A percentile compares a stretch with the other conserved stretches of the same genome.
These are phyloP conservation scores for Halcyon badia DNA, from an alignment of 2,797 vertebrate genomes.

Conservation along the genomic window DNA sequence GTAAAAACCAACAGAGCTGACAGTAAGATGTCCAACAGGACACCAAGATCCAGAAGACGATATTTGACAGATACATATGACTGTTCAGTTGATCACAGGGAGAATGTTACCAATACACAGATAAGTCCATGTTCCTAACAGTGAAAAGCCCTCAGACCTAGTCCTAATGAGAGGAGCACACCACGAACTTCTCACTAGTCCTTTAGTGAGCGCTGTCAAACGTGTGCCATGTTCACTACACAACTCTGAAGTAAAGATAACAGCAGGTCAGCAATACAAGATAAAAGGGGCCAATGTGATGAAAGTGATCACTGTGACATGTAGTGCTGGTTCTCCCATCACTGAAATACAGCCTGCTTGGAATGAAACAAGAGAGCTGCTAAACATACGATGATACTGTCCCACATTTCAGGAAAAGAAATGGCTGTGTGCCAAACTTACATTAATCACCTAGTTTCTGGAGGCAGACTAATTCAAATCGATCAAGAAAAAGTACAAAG, in stretches of 20 bases:
- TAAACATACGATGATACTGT: neutral
- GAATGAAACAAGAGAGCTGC: neutral
- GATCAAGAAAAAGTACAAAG: neutral
- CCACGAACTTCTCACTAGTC: neutral
- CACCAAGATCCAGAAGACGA: neutral
- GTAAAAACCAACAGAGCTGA: neutral
- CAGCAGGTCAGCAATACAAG: neutral
- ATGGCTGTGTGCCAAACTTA: neutral
- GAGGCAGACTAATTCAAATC: neutral
- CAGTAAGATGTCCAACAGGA: neutral
- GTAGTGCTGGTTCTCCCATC: neutral
- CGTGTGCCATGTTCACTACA: neutral
- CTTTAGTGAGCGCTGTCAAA: neutral
- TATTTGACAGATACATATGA: neutral
- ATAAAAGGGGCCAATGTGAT: neutral
- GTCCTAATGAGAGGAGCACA: neutral
- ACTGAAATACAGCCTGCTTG: neutral
- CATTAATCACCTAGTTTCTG: neutral
- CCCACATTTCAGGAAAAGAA: neutral
- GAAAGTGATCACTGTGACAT: fast-evolving
- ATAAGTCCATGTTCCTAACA: neutral
- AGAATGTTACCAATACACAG: neutral
- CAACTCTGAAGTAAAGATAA: neutral
- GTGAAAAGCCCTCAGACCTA: neutral
- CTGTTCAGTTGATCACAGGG: neutral